phyloP scores from a whole-genome alignment of 1,140 invertebrate genomes.

The Diorhabda carinulata region DNA sequence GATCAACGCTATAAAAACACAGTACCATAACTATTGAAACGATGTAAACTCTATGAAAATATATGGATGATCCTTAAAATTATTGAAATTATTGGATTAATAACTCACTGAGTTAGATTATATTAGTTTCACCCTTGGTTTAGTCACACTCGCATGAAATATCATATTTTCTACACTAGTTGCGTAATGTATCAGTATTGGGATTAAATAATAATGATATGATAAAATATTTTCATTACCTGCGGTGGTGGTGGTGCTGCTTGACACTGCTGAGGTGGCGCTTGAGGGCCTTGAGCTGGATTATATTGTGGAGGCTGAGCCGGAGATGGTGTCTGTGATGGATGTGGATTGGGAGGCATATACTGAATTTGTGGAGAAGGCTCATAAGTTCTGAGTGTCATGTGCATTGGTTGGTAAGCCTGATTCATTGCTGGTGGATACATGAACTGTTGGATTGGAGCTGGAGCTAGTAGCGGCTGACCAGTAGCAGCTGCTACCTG shows the following conservation, averaged over 20 bases:
- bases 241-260: slow-evolving; percentile 53
- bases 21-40: no score
- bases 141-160: no score
- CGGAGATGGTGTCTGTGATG: slow-evolving; percentile 60
- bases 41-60: no score
- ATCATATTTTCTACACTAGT: no score
- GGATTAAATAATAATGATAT: no score
- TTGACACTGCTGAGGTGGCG: slow-evolving; percentile 47
- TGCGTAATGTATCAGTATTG: no score
- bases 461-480: slow-evolving; percentile 75
- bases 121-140: no score
- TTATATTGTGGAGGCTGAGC: slow-evolving; percentile 59
- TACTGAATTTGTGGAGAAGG: slow-evolving; percentile 54
- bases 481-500: slow-evolving; percentile 73
- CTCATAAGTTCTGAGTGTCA: slow-evolving; percentile 23
- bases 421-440: slow-evolving; percentile 48
- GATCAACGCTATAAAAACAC: no score
- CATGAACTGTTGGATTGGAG: slow-evolving; percentile 61
- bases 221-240: background rate
- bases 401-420: slow-evolving; percentile 28
- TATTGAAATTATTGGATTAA: no score
- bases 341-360: slow-evolving; percentile 60
- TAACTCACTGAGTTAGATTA: no score
- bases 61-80: no score
- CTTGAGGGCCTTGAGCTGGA: slow-evolving; percentile 55